Evolutionary conservation across 2,888 invertebrate species (phyloP), one percentile per base, ranked within the genome.

Genomic region (Tupiocoris notatus): DNA sequence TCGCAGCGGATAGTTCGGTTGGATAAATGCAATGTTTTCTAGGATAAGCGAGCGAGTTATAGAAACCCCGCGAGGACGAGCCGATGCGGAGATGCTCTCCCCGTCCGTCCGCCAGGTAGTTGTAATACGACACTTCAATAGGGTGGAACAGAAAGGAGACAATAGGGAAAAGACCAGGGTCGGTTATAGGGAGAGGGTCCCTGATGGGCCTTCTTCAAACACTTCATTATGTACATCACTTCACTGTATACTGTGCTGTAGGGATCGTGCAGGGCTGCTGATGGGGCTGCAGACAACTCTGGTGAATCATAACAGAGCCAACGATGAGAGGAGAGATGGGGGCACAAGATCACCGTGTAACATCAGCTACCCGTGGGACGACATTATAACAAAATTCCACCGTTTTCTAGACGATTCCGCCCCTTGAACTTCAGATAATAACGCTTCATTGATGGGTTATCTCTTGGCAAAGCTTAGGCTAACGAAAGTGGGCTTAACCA

Each of bases 221-320:
- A 73, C 73, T 73, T 73, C 73, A 73, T 73, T 73, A 73, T 73
- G 39, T 73, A 73, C 73, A 73, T 73, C 73, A 73, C 73, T 73
- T 73, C 73, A 73, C 73, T 39, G 39, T 39, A 39, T 39, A 39
- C 39, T 39, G 39, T 39, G 12, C 6, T 39, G 39, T 39, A 39
- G 39, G 39, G 39, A 12, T 7, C 6, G 39, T 39, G 12, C 39
- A 12, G 39, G 39, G 39, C 39, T 39, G 39, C 39, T 39, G 39
- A 39, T 39, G 39, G 39, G 39, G 39, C 63, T 39, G 54, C 59
- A 18, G 20, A 22, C 63, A 63, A 16, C 59, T 3, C 3, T 25
- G 63, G 73, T 73, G 73, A 73, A 73, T 73, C 73, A 73, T 73
- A 73, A 73, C 73, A 73, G 24, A 70, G 23, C 59, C 57, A 59